Evolutionary conservation across 2,888 invertebrate species (phyloP), one percentile per base, ranked within the genome.

Genomic region (Hyposoter didymator): DNA sequence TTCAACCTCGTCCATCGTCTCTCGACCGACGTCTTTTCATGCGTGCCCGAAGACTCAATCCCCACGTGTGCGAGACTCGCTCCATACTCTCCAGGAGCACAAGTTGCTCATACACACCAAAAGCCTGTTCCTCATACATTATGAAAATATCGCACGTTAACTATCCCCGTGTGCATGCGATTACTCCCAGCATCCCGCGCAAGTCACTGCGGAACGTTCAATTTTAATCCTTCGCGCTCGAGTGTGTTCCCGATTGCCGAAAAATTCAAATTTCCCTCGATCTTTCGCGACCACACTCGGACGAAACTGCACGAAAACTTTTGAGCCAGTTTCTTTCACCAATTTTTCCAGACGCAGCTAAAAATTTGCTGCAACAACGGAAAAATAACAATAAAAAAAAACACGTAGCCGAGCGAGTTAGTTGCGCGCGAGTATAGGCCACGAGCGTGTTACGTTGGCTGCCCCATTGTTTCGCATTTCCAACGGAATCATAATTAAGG

Each of bases 401-500:
- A 19, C 66, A 49, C 19, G 39, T 35, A 74, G 59, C 22, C 17
- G 80, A 52, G 70, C n/a, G n/a, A 66, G 55, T 55, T 59, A 22
- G 55, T 74, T 76, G 17, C 35, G 19, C 64, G 55, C 69, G 79
- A 75, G 45, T 62, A 28, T 59, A 59, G 22, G 22, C 55, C 43
- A 22, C 45, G 55, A 74, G 69, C 66, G 52, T 10, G 70, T 72
- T 72, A 80, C 79, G 66, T 75, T 52, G 70, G 80, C 72, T 78
- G 83, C 70, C 78, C 90, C 88, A 91, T 91, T 91, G 91, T 91
- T 90, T 90, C 84, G 85, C 85, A 84, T 89, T 88, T 90, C 87
- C 89, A 88, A 89, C 89, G 89, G 90, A 91, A 91, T 91, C 87
- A 90, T 90, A 91, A 91, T 91, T 91, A 90, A 91, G 88, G 78